These are phyloP conservation scores for Pseudochirops cupreus DNA, from an alignment of 2,797 vertebrate genomes.

Conservation along the genomic window DNA sequence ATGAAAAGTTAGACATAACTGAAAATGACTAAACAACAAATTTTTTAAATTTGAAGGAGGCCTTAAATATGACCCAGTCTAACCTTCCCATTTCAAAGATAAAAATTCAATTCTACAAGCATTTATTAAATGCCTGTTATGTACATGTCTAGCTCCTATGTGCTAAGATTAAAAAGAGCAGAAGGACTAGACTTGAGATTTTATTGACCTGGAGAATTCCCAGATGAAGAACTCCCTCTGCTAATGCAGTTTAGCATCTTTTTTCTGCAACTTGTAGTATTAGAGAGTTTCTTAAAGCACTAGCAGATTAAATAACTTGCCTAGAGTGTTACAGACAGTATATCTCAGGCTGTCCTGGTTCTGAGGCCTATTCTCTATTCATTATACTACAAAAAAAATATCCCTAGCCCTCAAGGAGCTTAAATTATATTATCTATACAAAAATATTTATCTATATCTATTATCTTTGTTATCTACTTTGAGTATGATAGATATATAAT, in stretches of 20 bases:
- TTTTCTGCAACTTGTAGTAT: not conserved
- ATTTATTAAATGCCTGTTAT: not conserved
- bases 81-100: not conserved
- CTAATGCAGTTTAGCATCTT: not conserved
- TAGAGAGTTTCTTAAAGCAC: not conserved
- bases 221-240: not conserved
- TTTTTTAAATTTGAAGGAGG: not conserved
- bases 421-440: not conserved
- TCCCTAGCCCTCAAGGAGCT: not conserved
- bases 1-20: not conserved
- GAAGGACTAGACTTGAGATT: not conserved
- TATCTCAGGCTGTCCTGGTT: not conserved
- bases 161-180: not conserved
- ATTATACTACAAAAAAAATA: not conserved
- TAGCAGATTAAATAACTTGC: not conserved
- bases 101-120: not conserved
- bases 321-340: not conserved
- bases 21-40: not conserved
- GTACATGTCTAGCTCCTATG: not conserved
- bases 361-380: not conserved
- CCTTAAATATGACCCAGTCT: not conserved
- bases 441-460: not conserved
- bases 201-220: not conserved
- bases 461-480: not conserved
- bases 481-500: no score